A percentile compares a stretch with the other conserved stretches of the same genome.
Evolutionary conservation across 2,797 vertebrate genomes (phyloP).

Genomic region (Chiroxiphia lanceolata): DNA sequence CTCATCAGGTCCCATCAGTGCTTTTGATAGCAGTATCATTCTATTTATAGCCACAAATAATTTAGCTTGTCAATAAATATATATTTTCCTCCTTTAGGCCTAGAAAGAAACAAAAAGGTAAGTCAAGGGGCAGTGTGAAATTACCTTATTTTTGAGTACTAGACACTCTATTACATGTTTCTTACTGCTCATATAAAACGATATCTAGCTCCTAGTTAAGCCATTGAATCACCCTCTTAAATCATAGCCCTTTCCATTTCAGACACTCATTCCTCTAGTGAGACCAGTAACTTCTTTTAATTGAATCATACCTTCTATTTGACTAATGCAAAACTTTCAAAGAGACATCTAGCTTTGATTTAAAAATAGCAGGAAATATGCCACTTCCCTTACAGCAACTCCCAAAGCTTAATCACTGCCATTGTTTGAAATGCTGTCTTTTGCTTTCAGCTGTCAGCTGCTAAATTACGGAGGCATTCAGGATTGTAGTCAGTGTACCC

Average conservation of each 20-base stretch:
- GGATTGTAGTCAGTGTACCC: neutral
- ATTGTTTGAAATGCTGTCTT: neutral
- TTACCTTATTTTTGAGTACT: neutral
- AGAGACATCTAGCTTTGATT: neutral
- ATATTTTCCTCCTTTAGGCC: neutral
- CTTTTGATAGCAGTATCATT: neutral
- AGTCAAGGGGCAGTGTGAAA: neutral
- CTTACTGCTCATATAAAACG: neutral
- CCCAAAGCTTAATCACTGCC: neutral
- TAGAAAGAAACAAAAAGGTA: neutral
- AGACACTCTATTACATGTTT: neutral
- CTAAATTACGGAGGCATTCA: neutral
- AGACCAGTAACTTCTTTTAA: neutral
- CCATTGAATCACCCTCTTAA: neutral
- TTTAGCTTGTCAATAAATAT: neutral
- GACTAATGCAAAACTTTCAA: neutral
- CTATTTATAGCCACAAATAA: neutral
- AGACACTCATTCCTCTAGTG: neutral
- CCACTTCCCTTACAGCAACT: neutral
- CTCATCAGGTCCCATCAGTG: neutral
- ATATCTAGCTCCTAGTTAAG: neutral
- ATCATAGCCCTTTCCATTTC: neutral
- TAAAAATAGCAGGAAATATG: neutral
- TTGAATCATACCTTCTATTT: neutral
- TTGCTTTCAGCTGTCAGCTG: constrained; percentile 2